Base-by-base conservation (phyloP, 1,140 invertebrate genomes). In the Gryllus bimaculatus region DNA sequence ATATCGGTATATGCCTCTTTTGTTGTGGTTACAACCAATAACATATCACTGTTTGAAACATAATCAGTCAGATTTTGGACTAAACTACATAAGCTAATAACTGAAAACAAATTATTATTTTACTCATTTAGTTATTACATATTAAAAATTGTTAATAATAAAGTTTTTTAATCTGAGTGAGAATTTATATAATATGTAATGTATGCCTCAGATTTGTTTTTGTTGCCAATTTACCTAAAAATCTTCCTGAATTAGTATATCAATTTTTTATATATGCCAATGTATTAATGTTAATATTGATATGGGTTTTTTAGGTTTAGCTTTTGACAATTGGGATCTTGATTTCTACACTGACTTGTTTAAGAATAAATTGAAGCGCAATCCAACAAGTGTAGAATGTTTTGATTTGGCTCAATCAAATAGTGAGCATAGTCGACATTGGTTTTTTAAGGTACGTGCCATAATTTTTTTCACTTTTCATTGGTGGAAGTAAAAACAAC, bases 351-450 rank as follows among this genome's bases (percentile, higher is more conserved):
- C 92, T 73, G 87, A 94, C 81, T 84, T 97, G 15, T 97, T 97
- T 87, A 87, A 89, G 79, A 88, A 92, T 77, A 93, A 94, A 82
- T 86, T 98, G 1, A 93, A 94, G 81, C 89, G 97, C 75, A 98
- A 99, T 88, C 97, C 98, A 18, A 99, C 97, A 0, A 98, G 94
- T 85, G 96, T 99, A 0, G 98, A 99, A 86, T 94, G 97, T 82
- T 98, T 99, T 88, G 98, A 99, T 88, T 89, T 99, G 77, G 97
- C 98, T n/a, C 98, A 99, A 86, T 98, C 96, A 20, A 99, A 99
- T 85, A 98, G 94, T 86, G 95, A 97, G 84, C 95, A 97, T 84
- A 96, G 94, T 79, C 88, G 95, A 8, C 95, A 97, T 87, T 96
- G 95, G 95, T 96, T 97, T 85, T 97, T 97, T 83, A 94, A 92